These are phyloP conservation scores for Pagrus major DNA, from an alignment of 2,113 vertebrate species.

Conservation along the genomic window DNA sequence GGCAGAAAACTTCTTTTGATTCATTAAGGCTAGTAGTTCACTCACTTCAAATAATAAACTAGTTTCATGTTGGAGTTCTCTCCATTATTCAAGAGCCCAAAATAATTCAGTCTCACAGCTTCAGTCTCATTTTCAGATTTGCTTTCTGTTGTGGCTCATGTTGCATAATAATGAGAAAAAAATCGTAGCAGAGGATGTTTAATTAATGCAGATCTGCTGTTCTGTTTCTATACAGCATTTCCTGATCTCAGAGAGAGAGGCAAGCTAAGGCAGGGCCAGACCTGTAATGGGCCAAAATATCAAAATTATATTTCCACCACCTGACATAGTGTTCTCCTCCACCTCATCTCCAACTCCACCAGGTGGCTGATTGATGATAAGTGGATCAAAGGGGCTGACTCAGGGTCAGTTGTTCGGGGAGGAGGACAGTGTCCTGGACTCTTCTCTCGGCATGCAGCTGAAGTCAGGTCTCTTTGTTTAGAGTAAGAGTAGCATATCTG, in stretches of 20 bases:
- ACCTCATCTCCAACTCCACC: background rate
- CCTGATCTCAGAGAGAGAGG: background rate
- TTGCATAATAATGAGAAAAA: slow-evolving; percentile 8
- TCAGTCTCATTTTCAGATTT: slow-evolving; percentile 20
- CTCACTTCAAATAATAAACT: slow-evolving; percentile 12
- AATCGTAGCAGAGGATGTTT: background rate
- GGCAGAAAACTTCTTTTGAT: background rate
- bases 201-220: slow-evolving; percentile 8
- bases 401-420: background rate
- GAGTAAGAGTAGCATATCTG: too few species aligned
- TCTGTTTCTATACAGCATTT: background rate
- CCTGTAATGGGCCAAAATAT: background rate
- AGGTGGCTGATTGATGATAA: slow-evolving; percentile 10
- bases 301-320: too few species aligned
- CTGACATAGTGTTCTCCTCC: background rate
- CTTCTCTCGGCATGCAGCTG: background rate
- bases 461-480: background rate
- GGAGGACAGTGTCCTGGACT: background rate
- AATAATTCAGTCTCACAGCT: slow-evolving; percentile 14
- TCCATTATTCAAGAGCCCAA: slow-evolving; percentile 34
- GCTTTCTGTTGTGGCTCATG: background rate
- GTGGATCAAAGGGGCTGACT: background rate
- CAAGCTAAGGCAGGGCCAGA: background rate
- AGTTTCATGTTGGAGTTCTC: slow-evolving; percentile 1
- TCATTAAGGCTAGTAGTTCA: slow-evolving; percentile 15